phyloP scores from a whole-genome alignment of 2,888 invertebrate genomes.

The Zaprionus lineosus region DNA sequence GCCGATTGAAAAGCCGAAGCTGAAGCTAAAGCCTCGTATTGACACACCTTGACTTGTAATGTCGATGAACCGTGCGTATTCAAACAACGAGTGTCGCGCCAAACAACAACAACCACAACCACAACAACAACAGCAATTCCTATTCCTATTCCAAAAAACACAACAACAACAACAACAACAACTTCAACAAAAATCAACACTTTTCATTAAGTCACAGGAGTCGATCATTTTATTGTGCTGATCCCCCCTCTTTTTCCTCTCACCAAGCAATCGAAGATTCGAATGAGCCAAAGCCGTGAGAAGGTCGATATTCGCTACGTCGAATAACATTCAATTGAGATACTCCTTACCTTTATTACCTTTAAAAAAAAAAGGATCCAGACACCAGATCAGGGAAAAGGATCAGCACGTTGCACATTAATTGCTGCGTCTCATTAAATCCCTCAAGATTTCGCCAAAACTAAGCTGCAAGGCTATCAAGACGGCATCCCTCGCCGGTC shows the following conservation, averaged over 20 bases:
- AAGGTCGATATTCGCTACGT: constrained; percentile 51
- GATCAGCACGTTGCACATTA: constrained; percentile 8
- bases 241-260: constrained; percentile 13
- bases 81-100: constrained; percentile 60
- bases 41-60: constrained; percentile 68
- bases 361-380: no score
- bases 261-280: constrained; percentile 1
- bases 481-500: constrained; percentile 80
- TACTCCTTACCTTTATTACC: not conserved
- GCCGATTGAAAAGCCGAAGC: no score
- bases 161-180: constrained; percentile 18
- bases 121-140: constrained; percentile 12
- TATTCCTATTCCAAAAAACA: no score
- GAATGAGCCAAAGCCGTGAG: constrained; percentile 58
- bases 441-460: constrained; percentile 79
- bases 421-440: constrained; percentile 20
- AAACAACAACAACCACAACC: constrained; percentile 34
- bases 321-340: constrained; percentile 21
- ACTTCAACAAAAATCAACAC: constrained; percentile 17
- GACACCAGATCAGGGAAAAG: constrained; percentile 14
- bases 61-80: constrained; percentile 73
- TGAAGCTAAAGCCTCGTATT: constrained; percentile 20
- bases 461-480: constrained; percentile 76
- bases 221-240: no score
- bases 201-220: constrained; percentile 17